Evolutionary conservation across 2,888 invertebrate genomes (phyloP).

Genomic region (Caenorhabditis virilis): DNA sequence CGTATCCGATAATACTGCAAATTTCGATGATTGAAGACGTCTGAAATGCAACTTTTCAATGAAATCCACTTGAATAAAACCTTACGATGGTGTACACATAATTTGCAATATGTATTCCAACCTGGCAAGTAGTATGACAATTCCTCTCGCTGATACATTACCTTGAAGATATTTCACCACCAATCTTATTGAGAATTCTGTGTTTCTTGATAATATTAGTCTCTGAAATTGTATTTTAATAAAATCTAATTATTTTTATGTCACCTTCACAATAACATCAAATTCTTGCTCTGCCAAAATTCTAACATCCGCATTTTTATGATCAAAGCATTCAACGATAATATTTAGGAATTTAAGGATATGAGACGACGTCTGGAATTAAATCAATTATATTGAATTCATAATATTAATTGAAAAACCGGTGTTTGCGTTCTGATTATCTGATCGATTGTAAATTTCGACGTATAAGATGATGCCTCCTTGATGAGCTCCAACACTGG

Average conservation of each 20-base stretch:
- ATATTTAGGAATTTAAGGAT: neutral
- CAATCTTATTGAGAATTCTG: neutral
- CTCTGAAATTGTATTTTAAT: too few species aligned
- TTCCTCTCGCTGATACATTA: neutral
- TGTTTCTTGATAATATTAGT: neutral
- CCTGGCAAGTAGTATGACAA: neutral
- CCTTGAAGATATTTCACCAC: neutral
- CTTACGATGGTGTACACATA: too few species aligned
- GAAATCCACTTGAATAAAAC: too few species aligned
- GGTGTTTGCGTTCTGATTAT: neutral
- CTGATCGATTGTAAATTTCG: neutral
- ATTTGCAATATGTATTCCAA: neutral
- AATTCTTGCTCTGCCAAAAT: constrained; percentile 24
- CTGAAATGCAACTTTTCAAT: neutral
- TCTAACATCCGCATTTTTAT: constrained; percentile 17
- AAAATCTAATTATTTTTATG: too few species aligned
- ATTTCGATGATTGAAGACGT: neutral
- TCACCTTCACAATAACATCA: constrained; percentile 23
- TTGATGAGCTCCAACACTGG: neutral
- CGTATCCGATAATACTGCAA: neutral
- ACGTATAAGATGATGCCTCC: neutral
- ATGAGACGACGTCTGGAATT: neutral
- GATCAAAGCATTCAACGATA: constrained; percentile 16
- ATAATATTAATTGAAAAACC: neutral
- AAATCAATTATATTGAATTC: neutral